Evolutionary conservation across 2,113 vertebrate genomes (phyloP).

Genomic region (Alectura lathami): DNA sequence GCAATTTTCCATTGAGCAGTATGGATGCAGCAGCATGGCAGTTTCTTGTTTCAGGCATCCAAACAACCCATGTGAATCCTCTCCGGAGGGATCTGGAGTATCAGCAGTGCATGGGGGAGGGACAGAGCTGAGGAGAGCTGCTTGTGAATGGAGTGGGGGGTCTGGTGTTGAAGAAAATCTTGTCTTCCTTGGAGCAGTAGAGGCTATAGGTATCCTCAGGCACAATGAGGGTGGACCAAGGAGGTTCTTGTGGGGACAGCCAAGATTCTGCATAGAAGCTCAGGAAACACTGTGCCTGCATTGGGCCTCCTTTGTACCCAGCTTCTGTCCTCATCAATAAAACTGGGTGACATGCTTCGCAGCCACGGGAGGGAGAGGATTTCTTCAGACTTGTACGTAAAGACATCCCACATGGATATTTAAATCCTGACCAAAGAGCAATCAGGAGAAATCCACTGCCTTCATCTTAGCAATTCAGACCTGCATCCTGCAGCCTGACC

Average conservation of each 20-base stretch:
- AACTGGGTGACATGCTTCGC: not conserved
- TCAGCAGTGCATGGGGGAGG: not conserved
- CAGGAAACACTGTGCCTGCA: not conserved
- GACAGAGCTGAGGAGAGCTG: not conserved
- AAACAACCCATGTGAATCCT: not conserved
- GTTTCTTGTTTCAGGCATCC: not conserved
- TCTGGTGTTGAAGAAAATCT: not conserved
- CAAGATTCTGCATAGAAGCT: not conserved
- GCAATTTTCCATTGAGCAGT: not conserved
- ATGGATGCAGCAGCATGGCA: not conserved
- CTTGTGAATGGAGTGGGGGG: fast-evolving
- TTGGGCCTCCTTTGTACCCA: not conserved
- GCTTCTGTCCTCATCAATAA: conserved; percentile 35
- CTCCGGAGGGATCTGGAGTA: not conserved
- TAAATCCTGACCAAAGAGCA: not conserved
- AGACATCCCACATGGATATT: not conserved
- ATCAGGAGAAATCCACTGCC: not conserved
- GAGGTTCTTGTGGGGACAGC: not conserved
- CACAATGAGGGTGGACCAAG: not conserved
- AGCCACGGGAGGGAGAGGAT: not conserved
- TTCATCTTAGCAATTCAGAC: not conserved
- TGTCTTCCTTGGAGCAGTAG: not conserved
- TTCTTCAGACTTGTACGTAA: not conserved
- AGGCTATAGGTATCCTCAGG: not conserved
- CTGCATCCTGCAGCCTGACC: not conserved